Percentiles rank a stretch among this genome's conserved stretches.
Conservation (phyloP, 2,113 vertebrate genomes). For the Hyla sarda region DNA sequence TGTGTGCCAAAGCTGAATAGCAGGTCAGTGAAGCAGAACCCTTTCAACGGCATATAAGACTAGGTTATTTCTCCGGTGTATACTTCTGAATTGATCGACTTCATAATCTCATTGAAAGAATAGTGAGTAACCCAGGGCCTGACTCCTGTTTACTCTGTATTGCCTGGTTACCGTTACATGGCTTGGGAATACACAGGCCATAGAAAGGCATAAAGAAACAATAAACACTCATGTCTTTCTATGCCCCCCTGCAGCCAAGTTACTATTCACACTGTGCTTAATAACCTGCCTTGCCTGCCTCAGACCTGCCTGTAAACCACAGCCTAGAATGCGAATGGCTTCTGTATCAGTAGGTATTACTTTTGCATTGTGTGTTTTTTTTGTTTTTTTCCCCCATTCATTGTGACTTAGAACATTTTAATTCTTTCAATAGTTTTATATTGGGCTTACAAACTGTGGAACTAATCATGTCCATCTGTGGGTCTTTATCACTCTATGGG, state of each 20-base stretch:
- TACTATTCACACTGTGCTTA: background rate
- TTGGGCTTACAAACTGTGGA: no score
- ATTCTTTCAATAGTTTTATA: no score
- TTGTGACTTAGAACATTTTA: background rate
- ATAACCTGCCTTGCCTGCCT: background rate
- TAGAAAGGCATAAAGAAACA: conserved; percentile 40
- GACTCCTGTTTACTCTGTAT: conserved; percentile 62
- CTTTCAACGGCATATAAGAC: background rate
- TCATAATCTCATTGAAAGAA: conserved; percentile 55
- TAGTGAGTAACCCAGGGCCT: background rate
- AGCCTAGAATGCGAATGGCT: background rate
- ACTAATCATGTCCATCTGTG: no score
- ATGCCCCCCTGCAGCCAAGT: conserved; percentile 12
- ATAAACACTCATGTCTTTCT: background rate
- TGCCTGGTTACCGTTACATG: conserved; percentile 64
- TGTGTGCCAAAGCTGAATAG: background rate
- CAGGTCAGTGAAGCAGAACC: background rate
- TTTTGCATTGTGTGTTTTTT: background rate
- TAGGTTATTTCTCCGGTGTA: background rate
- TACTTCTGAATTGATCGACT: conserved; percentile 42
- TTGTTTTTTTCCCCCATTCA: background rate
- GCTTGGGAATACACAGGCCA: conserved; percentile 63
- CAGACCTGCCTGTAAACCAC: conserved; percentile 28
- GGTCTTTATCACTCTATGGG: no score
- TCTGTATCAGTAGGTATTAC: background rate